phyloP scores from a whole-genome alignment of 2,113 vertebrate species.

The Dromiciops gliroides region DNA sequence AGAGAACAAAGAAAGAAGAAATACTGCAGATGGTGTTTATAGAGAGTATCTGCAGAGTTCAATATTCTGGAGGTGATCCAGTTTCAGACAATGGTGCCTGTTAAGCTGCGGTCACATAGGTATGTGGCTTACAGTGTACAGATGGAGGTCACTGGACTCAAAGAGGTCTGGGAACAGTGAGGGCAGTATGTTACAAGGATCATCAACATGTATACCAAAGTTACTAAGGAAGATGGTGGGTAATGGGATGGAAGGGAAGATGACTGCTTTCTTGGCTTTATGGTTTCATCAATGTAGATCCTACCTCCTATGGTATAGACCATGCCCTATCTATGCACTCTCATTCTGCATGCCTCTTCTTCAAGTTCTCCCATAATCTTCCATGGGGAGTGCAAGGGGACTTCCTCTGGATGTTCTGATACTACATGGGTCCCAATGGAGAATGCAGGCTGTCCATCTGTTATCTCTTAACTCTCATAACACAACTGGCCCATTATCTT shows the following conservation, averaged over 20 bases:
- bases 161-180: neutral
- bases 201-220: neutral
- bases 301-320: too few relatives aligned
- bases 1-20: neutral
- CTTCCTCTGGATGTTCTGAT: neutral
- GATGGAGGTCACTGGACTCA: neutral
- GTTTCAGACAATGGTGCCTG: neutral
- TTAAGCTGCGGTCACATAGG: neutral
- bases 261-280: neutral
- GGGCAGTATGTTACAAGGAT: neutral
- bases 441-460: neutral
- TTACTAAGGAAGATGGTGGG: neutral
- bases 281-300: too few relatives aligned
- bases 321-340: too few relatives aligned
- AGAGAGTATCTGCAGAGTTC: neutral
- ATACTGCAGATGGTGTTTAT: neutral
- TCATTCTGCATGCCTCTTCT: too few relatives aligned
- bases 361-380: too few relatives aligned
- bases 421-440: neutral
- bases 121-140: neutral
- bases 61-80: neutral
- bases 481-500: neutral
- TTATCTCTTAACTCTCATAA: neutral
- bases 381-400: too few relatives aligned
- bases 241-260: neutral